Percentiles rank a stretch among this genome's conserved stretches.
Conservation (phyloP, 2,888 invertebrate genomes). For the Hydraecia micacea region DNA sequence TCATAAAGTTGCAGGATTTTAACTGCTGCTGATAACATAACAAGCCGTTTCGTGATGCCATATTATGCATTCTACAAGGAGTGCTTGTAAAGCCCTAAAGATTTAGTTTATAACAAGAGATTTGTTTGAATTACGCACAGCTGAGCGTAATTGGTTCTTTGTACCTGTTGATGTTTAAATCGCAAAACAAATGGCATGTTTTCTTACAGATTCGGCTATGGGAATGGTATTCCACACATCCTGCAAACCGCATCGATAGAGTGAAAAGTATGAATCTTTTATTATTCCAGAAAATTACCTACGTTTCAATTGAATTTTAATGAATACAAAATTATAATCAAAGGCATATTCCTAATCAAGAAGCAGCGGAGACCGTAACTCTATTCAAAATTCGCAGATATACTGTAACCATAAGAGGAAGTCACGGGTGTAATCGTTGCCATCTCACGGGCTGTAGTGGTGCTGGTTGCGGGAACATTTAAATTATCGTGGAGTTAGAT, state of each 20-base stretch:
- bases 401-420: conserved; percentile 85
- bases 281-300: background rate
- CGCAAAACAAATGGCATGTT: conserved; percentile 11
- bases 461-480: conserved; percentile 87
- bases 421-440: conserved; percentile 85
- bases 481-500: conserved; percentile 89
- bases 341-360: conserved; percentile 60
- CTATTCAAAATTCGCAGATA: conserved; percentile 85
- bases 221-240: background rate
- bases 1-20: conserved; percentile 17
- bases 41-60: conserved; percentile 68
- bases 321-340: conserved; percentile 40
- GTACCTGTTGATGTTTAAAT: conserved; percentile 21
- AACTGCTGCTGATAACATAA: conserved; percentile 56
- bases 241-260: background rate
- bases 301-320: conserved; percentile 17
- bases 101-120: conserved; percentile 73
- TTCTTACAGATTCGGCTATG: conserved; percentile 1
- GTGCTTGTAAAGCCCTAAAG: conserved; percentile 69
- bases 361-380: conserved; percentile 77
- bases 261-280: background rate
- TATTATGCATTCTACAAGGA: conserved; percentile 75
- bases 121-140: conserved; percentile 74
- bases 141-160: conserved; percentile 20
- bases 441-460: conserved; percentile 80